A percentile compares a stretch with the other conserved stretches of the same genome.
These are phyloP conservation scores for Lateolabrax maculatus DNA, from an alignment of 2,797 vertebrate species.

Conservation along the genomic window DNA sequence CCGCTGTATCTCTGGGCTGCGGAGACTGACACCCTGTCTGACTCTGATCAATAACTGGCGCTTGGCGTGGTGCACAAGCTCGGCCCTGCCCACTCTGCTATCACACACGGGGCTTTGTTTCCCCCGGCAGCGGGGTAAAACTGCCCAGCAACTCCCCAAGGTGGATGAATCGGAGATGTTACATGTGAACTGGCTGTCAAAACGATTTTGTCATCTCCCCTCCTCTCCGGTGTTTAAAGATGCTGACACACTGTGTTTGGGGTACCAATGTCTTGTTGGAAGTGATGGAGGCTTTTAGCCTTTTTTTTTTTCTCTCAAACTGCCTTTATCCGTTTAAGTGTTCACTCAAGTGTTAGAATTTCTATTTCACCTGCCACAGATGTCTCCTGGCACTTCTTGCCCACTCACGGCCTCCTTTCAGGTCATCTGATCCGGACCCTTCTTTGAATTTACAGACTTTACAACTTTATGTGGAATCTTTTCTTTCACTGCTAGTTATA, in stretches of 20 bases:
- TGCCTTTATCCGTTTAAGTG: constrained; percentile 79
- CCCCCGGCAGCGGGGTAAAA: constrained; percentile 82
- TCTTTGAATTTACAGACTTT: constrained; percentile 38
- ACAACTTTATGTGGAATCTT: constrained; percentile 38
- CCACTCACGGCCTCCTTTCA: constrained; percentile 51
- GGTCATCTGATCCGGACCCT: constrained; percentile 60
- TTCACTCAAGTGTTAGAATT: constrained; percentile 77
- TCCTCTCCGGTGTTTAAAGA: constrained; percentile 86
- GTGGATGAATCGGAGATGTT: constrained; percentile 88
- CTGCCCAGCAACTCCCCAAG: constrained; percentile 86
- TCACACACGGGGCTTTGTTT: constrained; percentile 77
- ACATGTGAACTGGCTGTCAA: constrained; percentile 90
- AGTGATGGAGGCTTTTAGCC: constrained; percentile 87
- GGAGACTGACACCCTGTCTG: constrained; percentile 84
- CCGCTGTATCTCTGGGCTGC: constrained; percentile 77
- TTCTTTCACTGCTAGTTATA: constrained; percentile 8
- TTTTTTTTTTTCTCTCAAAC: constrained; percentile 43
- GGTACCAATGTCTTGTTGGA: constrained; percentile 82
- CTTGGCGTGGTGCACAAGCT: constrained; percentile 73
- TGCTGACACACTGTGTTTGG: constrained; percentile 84
- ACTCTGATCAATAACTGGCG: constrained; percentile 87
- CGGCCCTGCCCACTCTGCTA: constrained; percentile 78
- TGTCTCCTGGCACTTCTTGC: constrained; percentile 69
- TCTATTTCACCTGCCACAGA: constrained; percentile 75
- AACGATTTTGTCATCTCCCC: constrained; percentile 88